Conservation (phyloP, 35 echinoderm and acorn worm genomes). For the Stichopus chloronotus region DNA sequence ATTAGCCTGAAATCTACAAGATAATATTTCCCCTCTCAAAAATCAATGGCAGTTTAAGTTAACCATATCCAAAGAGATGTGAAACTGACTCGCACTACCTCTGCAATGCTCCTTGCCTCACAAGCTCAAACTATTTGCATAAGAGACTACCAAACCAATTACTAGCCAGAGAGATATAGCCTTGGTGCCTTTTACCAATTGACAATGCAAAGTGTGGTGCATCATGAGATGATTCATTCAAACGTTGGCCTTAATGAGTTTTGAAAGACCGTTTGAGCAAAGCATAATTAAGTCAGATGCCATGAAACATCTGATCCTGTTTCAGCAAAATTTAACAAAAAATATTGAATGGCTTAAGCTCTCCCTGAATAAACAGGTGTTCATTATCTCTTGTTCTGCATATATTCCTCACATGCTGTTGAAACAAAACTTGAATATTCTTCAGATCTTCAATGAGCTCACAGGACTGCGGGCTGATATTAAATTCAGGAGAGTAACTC, state of each 20-base stretch:
- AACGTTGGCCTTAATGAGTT: constrained; percentile 37
- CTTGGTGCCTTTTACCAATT: constrained; percentile 16
- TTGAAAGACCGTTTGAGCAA: constrained; percentile 39
- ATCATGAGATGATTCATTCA: constrained; percentile 12
- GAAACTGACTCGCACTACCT: constrained; percentile 7
- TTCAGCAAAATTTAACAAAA: constrained; percentile 11
- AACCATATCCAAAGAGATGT: neutral
- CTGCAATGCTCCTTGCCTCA: neutral
- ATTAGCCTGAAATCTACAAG: neutral
- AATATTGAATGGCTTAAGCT: neutral
- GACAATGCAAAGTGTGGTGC: constrained; percentile 2
- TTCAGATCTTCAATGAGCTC: neutral
- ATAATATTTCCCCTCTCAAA: neutral
- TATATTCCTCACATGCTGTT: neutral
- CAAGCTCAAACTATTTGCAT: constrained; percentile 35
- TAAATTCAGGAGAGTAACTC: too few species aligned
- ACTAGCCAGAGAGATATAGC: constrained; percentile 8
- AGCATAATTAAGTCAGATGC: constrained; percentile 25
- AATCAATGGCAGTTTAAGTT: constrained; percentile 15
- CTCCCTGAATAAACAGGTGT: constrained; percentile 7
- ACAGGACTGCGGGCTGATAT: neutral
- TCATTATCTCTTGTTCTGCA: neutral
- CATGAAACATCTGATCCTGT: constrained; percentile 43
- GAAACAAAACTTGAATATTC: neutral
- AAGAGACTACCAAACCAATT: constrained; percentile 47